Percentiles rank a stretch among this genome's conserved stretches.
Evolutionary conservation across 2,888 invertebrate species (phyloP).

Genomic region (Agonopterix heracliana): DNA sequence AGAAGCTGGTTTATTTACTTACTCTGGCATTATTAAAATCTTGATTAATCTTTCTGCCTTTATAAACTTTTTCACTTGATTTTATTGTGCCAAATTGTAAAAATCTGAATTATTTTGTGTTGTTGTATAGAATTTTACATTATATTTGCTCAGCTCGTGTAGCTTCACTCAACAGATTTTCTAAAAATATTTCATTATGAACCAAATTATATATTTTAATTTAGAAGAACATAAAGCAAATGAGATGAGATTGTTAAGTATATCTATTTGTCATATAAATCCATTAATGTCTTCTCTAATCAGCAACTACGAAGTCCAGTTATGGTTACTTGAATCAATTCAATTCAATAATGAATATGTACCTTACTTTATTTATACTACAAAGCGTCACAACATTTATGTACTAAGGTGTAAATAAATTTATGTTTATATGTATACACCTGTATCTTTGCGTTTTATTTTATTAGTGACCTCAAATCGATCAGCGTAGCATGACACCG

Average conservation of each 20-base stretch:
- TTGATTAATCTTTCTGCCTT: conserved; percentile 11
- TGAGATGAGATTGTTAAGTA: too few species aligned
- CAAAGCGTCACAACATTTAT: conserved; percentile 69
- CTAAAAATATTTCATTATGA: conserved; percentile 7
- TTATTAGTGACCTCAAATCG: too few species aligned
- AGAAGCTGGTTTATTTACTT: conserved; percentile 32
- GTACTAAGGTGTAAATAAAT: conserved; percentile 72
- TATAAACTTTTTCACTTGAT: conserved; percentile 15
- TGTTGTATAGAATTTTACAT: too few species aligned
- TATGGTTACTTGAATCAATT: too few species aligned
- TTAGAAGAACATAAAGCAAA: too few species aligned
- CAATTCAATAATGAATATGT: too few species aligned
- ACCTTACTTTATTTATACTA: conserved; percentile 35
- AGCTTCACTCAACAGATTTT: too few species aligned
- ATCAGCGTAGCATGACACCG: too few species aligned
- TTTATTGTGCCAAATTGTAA: conserved; percentile 60
- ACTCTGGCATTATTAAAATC: conserved; percentile 26
- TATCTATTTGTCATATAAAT: too few species aligned
- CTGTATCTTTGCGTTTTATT: conserved; percentile 59
- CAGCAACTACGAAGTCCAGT: too few species aligned
- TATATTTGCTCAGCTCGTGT: too few species aligned
- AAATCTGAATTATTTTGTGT: conserved; percentile 24
- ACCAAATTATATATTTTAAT: conserved; percentile 25
- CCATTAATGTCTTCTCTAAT: too few species aligned
- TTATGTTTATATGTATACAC: conserved; percentile 71